Base-by-base conservation (phyloP, 1,140 invertebrate species). In the Eciton burchellii region DNA sequence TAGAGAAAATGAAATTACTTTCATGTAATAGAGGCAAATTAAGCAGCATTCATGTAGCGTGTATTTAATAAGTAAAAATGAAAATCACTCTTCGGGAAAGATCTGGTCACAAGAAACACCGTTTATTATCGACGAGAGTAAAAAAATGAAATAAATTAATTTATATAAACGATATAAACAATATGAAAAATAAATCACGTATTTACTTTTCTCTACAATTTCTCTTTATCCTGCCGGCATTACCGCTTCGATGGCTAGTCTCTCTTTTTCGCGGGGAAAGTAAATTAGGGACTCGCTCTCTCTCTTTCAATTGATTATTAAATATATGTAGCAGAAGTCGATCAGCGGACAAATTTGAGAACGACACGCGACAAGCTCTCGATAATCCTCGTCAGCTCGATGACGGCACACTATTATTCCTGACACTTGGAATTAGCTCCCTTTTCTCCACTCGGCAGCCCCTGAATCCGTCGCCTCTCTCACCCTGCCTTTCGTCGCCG, bases 341-440 rank as follows among this genome's bases (percentile, higher is more conserved):
- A 83, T 59, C 59, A 60, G 43, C 26, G 54, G 47, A 73, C 11
- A 26, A 79, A 57, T 3, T 47, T 45, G 52, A 73, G 66, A 83
- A 47, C 60, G 62, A 74, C 59, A 54, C 72, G 59, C 59, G 81
- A 77, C 73, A 83, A 83, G 14, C 60, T 83, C 59, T 59, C 73
- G 60, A 77, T 79, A 66, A 73, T 81, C 16, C 77, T 81, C 77
- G 77, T 81, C 77, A 52, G 68, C 56, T 52, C 68, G 43, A 52
- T 81, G 68, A 72, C 60, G 43, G 68, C 77, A 72, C 68, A 79
- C 79, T 88, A 87, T 84, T 87, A 79, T 82, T 77, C 77, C 59
- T 83, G 87, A 87, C 85, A 82, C 68, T 68, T 70, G 77, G 85
- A 88, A 88, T 88, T 88, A 88, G 87, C 79, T 87, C 83, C 47